These are phyloP conservation scores for Alloscopus bannaensis DNA, from an alignment of 2,888 invertebrate genomes.

Conservation along the genomic window DNA sequence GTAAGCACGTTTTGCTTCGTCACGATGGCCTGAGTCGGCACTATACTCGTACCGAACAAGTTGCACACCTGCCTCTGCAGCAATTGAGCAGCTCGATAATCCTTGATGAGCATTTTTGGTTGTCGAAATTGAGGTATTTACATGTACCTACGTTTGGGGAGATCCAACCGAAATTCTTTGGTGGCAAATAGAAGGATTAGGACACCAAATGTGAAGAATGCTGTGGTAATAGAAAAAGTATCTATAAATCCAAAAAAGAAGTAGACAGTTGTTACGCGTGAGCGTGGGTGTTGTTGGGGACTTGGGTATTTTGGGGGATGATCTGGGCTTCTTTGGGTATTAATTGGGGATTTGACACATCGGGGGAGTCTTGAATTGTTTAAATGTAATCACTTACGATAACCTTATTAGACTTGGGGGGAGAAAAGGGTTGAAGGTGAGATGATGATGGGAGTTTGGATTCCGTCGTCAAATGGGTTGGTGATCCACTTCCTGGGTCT, in stretches of 20 bases:
- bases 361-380: no score
- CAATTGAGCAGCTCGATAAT: slow-evolving; percentile 12
- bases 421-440: no score
- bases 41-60: background rate
- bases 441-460: no score
- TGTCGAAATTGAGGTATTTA: background rate
- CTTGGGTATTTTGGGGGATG: no score
- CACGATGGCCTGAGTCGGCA: slow-evolving; percentile 14
- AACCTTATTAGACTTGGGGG: no score
- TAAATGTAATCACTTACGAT: no score
- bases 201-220: background rate
- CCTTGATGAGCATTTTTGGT: background rate
- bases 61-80: background rate
- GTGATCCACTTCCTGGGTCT: no score
- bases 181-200: background rate
- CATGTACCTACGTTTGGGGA: background rate
- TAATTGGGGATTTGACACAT: no score
- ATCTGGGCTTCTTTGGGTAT: no score
- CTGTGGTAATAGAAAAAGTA: background rate
- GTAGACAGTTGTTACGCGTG: no score
- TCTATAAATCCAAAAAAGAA: background rate
- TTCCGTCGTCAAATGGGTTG: no score
- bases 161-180: background rate
- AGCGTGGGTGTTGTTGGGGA: no score
- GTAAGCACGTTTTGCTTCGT: background rate